phyloP scores from a whole-genome alignment of 2,113 vertebrate species.

The Callionymus lyra region DNA sequence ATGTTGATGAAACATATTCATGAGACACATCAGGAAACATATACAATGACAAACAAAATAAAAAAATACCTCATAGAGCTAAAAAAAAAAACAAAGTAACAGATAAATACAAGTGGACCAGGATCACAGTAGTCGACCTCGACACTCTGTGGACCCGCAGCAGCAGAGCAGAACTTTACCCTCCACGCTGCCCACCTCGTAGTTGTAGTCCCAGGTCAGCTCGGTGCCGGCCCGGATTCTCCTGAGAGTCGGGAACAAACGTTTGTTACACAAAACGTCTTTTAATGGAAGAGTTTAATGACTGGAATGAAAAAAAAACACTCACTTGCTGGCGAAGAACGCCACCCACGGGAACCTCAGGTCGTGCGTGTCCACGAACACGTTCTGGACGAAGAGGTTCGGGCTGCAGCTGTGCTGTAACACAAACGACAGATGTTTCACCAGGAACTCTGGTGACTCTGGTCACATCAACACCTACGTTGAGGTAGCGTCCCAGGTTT shows the following conservation, averaged over 20 bases:
- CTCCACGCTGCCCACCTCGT: conserved; percentile 94
- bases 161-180: conserved; percentile 97
- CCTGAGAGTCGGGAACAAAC: no score
- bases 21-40: conserved; percentile 28
- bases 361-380: conserved; percentile 96
- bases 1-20: background rate
- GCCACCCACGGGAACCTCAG: conserved; percentile 97
- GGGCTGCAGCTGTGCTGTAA: conserved; percentile 91
- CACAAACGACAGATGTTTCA: conserved; percentile 6
- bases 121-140: conserved; percentile 79
- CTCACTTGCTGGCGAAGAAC: conserved; percentile 97
- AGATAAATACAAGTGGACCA: background rate
- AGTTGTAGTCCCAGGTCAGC: conserved; percentile 98
- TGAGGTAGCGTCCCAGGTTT: conserved; percentile 93
- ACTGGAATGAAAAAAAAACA: conserved; percentile 7
- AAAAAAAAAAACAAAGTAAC: background rate
- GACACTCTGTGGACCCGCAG: conserved; percentile 90
- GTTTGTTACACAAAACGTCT: no score
- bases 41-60: conserved; percentile 6
- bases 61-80: background rate
- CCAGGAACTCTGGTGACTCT: background rate
- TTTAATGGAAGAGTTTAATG: background rate
- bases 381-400: conserved; percentile 97
- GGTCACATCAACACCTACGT: no score
- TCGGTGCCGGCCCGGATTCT: conserved; percentile 90